Base-by-base conservation (phyloP, 2,113 vertebrate genomes). In the Datnioides undecimradiatus region DNA sequence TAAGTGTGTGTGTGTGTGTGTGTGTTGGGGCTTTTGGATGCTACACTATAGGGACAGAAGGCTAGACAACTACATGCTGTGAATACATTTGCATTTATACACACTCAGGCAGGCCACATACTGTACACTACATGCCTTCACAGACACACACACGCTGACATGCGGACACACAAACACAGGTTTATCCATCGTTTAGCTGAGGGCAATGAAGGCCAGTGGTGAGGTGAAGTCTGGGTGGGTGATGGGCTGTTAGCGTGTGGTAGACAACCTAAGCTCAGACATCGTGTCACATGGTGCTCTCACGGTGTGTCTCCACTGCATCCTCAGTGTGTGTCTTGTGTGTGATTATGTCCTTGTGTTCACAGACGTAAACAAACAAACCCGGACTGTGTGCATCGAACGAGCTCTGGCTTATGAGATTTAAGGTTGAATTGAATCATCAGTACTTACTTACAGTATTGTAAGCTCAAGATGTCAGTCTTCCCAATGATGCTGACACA, bases 1-100 rank as follows among this genome's bases (percentile, higher is more conserved):
- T 73, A 49, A 55, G 51, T 46, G 27, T 48, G 52, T 38, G 33
- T 55, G 38, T 59, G 64, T 62, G 49, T 45, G 43, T 41, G 48
- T 69, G 57, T 70, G 27, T 62, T 3, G 5, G 41, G 16, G 13
- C 8, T 34, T 34, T 73, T 75, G 4, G 51, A 74, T 59, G 45
- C 58, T 40, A 40, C 43, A 5, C 71, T 74, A 72, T 70, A 68
- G 68, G 75, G 81, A 66, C 52, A 65, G 48, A 82, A 79, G 55
- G 80, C 57, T 57, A 57, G 52, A 69, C 54, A 70, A 60, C 25
- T 25, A 38, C 85, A 84, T 63, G 70, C 57, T 73, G 85, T 71
- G 80, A 87, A 77, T 73, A 79, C 2, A 88, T 89, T 87, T 68
- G 84, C 82, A 84, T 82, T 80, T 79, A 64, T 65, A 51, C 52